Evolutionary conservation across 1,140 invertebrate genomes (phyloP).

Genomic region (Tetragnatha versicolor): DNA sequence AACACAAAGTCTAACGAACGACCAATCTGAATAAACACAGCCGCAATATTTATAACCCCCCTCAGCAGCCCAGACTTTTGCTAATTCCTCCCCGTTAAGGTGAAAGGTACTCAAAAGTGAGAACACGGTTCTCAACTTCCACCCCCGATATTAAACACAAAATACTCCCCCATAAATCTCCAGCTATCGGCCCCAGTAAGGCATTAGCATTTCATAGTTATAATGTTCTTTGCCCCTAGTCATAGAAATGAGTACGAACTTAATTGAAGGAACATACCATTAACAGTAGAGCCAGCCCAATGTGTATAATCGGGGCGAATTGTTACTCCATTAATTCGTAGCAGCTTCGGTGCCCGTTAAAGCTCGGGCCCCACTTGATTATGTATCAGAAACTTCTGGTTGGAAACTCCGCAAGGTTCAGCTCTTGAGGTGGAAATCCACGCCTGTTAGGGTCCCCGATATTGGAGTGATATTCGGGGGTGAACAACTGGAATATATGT

Average conservation of each 20-base stretch:
- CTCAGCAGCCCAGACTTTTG: no score
- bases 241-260: conserved; percentile 21
- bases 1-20: no score
- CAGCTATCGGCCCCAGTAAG: conserved; percentile 16
- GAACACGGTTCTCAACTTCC: conserved; percentile 33
- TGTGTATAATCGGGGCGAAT: conserved; percentile 33
- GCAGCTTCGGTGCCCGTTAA: conserved; percentile 23
- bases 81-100: conserved; percentile 24
- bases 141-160: conserved; percentile 29
- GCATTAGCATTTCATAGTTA: conserved; percentile 32
- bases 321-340: conserved; percentile 38
- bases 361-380: conserved; percentile 18
- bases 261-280: conserved; percentile 49
- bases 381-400: conserved; percentile 24
- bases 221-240: conserved; percentile 41
- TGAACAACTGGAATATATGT: conserved; percentile 26
- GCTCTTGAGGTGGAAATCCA: conserved; percentile 22
- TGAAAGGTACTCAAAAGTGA: conserved; percentile 25
- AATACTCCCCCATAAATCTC: conserved; percentile 36
- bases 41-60: no score
- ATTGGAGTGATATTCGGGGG: conserved; percentile 12
- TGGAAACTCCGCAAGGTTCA: conserved; percentile 3
- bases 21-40: no score
- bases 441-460: conserved; percentile 16
- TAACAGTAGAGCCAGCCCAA: conserved; percentile 5